These are phyloP conservation scores for Lysiphlebus fabarum DNA, from an alignment of 1,140 invertebrate genomes.

Conservation along the genomic window DNA sequence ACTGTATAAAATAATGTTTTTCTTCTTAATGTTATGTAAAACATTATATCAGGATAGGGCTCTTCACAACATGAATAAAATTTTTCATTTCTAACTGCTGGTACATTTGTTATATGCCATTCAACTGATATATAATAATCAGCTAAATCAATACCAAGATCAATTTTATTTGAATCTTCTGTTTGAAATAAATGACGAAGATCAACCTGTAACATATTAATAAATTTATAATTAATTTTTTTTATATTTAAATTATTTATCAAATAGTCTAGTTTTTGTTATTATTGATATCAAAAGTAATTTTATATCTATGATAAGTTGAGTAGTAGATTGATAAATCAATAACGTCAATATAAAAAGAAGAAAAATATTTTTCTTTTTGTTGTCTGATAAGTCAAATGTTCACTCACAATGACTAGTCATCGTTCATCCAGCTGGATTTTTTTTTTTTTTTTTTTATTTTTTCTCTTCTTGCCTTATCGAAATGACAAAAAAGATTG, in stretches of 20 bases:
- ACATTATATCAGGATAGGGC: constrained; percentile 94
- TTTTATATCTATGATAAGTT: background rate
- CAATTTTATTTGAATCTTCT: constrained; percentile 77
- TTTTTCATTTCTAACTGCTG: constrained; percentile 81
- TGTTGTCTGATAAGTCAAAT: constrained; percentile 21
- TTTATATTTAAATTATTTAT: constrained; percentile 19
- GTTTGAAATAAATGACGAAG: constrained; percentile 79
- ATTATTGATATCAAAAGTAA: too few species aligned
- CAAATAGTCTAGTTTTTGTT: background rate
- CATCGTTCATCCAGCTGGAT: constrained; percentile 20
- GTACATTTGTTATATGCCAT: constrained; percentile 93
- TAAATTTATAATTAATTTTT: constrained; percentile 15
- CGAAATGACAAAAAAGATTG: too few species aligned
- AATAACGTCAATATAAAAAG: constrained; percentile 6
- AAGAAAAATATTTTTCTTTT: constrained; percentile 10
- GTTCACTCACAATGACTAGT: constrained; percentile 15
- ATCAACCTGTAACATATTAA: constrained; percentile 71
- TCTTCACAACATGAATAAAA: constrained; percentile 89
- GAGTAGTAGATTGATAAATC: constrained; percentile 18
- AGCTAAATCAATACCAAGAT: constrained; percentile 85
- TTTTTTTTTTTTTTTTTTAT: constrained; percentile 8
- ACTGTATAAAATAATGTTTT: constrained; percentile 98
- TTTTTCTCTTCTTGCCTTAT: too few species aligned
- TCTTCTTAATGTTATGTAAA: constrained; percentile 93
- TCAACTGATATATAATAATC: constrained; percentile 96